Conservation (phyloP, 1,140 invertebrate genomes). For the Campoletis sonorensis region DNA sequence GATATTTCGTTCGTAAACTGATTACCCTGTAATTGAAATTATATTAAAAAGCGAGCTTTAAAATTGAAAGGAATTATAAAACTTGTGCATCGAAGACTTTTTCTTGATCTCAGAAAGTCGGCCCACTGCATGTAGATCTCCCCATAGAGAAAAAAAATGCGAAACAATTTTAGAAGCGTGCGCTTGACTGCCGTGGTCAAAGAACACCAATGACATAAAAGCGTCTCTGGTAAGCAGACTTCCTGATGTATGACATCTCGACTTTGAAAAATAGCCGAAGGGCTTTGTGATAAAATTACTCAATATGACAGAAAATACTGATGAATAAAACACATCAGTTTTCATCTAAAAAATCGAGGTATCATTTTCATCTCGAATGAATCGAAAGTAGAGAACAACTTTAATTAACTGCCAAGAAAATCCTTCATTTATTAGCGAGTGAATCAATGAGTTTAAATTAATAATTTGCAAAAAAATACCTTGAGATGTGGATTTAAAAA, state of each 20-base stretch:
- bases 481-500: no score
- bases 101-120: not conserved
- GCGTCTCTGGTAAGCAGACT: not conserved
- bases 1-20: no score
- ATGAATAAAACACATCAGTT: no score
- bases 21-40: not conserved
- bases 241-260: not conserved
- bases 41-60: not conserved
- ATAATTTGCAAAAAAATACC: no score
- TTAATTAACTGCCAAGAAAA: no score
- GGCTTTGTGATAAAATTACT: not conserved
- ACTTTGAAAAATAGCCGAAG: not conserved
- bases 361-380: no score
- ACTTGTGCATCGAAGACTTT: no score
- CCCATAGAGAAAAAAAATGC: conserved; percentile 48
- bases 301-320: not conserved
- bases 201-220: conserved; percentile 56
- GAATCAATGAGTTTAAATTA: no score
- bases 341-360: no score
- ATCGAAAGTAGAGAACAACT: no score
- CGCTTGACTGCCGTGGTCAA: conserved; percentile 69
- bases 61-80: not conserved
- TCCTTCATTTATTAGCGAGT: no score
- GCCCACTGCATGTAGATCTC: not conserved
- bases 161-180: conserved; percentile 71